phyloP scores from a whole-genome alignment of 1,140 invertebrate species.

The Tetraneura akinire region DNA sequence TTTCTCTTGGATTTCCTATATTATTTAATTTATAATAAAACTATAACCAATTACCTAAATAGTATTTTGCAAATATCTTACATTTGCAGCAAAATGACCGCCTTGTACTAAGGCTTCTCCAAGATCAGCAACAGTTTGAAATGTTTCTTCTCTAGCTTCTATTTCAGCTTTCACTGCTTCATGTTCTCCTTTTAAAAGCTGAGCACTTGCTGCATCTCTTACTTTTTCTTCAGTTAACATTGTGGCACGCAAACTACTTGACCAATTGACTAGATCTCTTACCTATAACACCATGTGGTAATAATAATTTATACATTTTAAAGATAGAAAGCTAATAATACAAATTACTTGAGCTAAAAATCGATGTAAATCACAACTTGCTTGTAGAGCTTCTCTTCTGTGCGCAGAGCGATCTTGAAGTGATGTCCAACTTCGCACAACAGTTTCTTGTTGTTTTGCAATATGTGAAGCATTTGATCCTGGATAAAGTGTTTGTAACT shows the following conservation, averaged over 20 bases:
- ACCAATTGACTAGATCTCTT: constrained; percentile 87
- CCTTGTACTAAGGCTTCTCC: constrained; percentile 83
- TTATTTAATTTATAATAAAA: neutral
- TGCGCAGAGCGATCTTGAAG: constrained; percentile 80
- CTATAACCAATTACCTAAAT: neutral
- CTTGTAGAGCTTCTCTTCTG: constrained; percentile 78
- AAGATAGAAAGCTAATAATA: constrained; percentile 22
- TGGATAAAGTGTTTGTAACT: constrained; percentile 86
- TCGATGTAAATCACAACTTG: constrained; percentile 85
- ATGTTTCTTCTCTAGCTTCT: constrained; percentile 87
- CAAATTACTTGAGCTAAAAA: constrained; percentile 74
- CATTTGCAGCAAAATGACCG: constrained; percentile 76
- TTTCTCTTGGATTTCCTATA: constrained; percentile 76
- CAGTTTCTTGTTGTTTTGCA: constrained; percentile 75
- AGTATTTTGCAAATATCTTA: constrained; percentile 54
- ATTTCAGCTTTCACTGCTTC: constrained; percentile 92
- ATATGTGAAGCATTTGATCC: constrained; percentile 90
- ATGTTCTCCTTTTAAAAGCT: constrained; percentile 85
- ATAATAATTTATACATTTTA: neutral
- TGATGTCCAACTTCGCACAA: constrained; percentile 84
- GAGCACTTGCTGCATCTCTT: constrained; percentile 82
- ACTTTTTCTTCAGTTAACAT: constrained; percentile 83
- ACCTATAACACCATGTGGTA: constrained; percentile 63
- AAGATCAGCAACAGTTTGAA: constrained; percentile 74
- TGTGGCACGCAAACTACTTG: constrained; percentile 74